phyloP scores from a whole-genome alignment of 2,888 invertebrate genomes.

The Tubulanus polymorphus region DNA sequence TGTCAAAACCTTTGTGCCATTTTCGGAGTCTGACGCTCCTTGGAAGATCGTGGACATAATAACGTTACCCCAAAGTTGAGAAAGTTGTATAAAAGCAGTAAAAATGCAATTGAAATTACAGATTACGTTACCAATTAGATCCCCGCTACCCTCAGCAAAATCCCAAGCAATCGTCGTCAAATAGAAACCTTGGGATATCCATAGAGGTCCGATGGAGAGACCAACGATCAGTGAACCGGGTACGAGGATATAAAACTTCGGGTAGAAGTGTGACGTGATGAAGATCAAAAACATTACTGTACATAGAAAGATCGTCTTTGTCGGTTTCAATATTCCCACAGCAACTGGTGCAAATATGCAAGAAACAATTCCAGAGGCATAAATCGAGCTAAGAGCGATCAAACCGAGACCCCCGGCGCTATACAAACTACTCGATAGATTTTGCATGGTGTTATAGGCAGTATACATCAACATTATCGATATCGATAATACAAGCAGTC shows the following conservation, averaged over 20 bases:
- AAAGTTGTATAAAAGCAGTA: slow-evolving; percentile 39
- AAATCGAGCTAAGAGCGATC: slow-evolving; percentile 42
- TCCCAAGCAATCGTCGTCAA: slow-evolving; percentile 43
- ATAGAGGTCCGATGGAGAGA: slow-evolving; percentile 41
- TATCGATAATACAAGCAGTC: no score
- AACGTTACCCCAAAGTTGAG: slow-evolving; percentile 47
- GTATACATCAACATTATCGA: slow-evolving; percentile 48
- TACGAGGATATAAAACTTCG: slow-evolving; percentile 37
- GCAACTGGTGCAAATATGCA: slow-evolving; percentile 46
- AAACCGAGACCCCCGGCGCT: slow-evolving; percentile 38
- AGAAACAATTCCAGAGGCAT: slow-evolving; percentile 43
- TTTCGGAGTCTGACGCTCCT: no score
- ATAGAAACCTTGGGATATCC: slow-evolving; percentile 47
- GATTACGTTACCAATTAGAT: slow-evolving; percentile 37
- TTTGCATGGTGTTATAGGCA: slow-evolving; percentile 43
- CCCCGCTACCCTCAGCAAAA: slow-evolving; percentile 35
- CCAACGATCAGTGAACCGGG: slow-evolving; percentile 41
- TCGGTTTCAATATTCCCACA: slow-evolving; percentile 39
- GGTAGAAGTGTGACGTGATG: slow-evolving; percentile 44
- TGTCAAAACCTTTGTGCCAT: no score
- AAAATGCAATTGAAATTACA: slow-evolving; percentile 49
- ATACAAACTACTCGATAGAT: slow-evolving; percentile 43
- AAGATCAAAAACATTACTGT: slow-evolving; percentile 39
- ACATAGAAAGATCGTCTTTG: slow-evolving; percentile 44
- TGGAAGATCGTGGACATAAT: no score